phyloP scores from a whole-genome alignment of 2,797 vertebrate genomes.

The Chelmon rostratus region DNA sequence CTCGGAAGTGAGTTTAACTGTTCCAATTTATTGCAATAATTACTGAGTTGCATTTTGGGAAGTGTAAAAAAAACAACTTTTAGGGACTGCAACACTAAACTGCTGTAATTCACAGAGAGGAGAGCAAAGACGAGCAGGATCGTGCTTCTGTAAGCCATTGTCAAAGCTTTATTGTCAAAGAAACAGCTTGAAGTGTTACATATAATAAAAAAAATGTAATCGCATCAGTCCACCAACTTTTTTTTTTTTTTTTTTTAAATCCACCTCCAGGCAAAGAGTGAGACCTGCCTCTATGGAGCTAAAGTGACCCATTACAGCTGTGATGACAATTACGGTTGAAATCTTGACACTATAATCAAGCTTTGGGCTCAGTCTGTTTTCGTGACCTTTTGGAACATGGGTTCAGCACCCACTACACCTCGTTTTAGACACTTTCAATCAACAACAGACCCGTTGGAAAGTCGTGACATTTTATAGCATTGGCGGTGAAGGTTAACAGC shows the following conservation, averaged over 20 bases:
- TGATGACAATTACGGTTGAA: constrained; percentile 25
- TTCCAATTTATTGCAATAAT: too few relatives aligned
- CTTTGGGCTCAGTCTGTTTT: constrained; percentile 50
- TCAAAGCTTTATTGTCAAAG: constrained; percentile 81
- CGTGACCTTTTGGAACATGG: constrained; percentile 66
- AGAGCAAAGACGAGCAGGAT: constrained; percentile 34
- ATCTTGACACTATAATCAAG: constrained; percentile 51
- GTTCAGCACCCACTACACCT: constrained; percentile 32
- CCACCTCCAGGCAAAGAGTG: constrained; percentile 31
- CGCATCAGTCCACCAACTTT: constrained; percentile 7
- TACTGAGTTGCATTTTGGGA: neutral
- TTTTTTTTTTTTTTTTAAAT: constrained; percentile 1
- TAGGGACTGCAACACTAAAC: too few relatives aligned
- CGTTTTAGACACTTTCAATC: neutral
- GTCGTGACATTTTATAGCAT: neutral
- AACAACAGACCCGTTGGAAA: neutral
- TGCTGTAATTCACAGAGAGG: too few relatives aligned
- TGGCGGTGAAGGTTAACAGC: constrained; percentile 10
- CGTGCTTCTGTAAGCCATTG: constrained; percentile 52
- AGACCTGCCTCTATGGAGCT: constrained; percentile 36
- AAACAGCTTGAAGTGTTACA: constrained; percentile 68
- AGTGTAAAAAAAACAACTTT: too few relatives aligned
- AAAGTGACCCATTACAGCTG: constrained; percentile 42
- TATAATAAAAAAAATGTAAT: constrained; percentile 44
- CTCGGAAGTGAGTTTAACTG: too few relatives aligned